Evolutionary conservation across 1,140 invertebrate species (phyloP), one percentile per base, ranked within the genome.

Genomic region (Danaus plexippus): DNA sequence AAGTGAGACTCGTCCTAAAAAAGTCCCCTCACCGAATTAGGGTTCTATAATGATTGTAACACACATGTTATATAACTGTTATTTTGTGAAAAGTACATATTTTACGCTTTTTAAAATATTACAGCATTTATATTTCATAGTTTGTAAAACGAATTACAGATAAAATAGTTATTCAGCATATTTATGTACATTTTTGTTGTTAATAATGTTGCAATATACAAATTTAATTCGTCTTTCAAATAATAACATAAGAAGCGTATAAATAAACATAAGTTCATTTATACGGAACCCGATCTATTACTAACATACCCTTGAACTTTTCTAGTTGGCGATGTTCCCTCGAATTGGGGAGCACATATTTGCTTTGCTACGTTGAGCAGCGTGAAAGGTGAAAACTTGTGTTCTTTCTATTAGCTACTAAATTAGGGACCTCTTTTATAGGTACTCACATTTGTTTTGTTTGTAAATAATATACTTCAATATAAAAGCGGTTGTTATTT

Each of bases 1-100:
- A 64, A 62, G 53, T 58, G 54, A 59, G 68, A 57, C 60, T 55
- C 61, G 51, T 60, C 22, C 66, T 64, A 62, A 64, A 64, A 63
- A 63, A 61, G 57, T 56, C 54, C 61, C 52, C 63, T 53, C 52
- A 52, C 22, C 45, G 44, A 54, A 42, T 61, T 60, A 54, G 44
- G 47, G 55, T 10, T 15, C 12, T 32, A 32, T 32, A 32, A 32
- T 32, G 22, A 32, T 32, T 32, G 22, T 32, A 32, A 32, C 22
- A 32, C 22, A 32, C 22, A 32, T 32, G 22, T 32, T 8, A 32
- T 32, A 32, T 32, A 32, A 32, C 22, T 2, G 22, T 32, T 32
- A 32, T 6, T 7, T 32, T 32, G 22, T 32, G 22, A 32, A 32
- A 32, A 2, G 22, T 32, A 6, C 22, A 32, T 32, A 32, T 6